Conservation (phyloP, 2,113 vertebrate species). For the Montifringilla adamsi region DNA sequence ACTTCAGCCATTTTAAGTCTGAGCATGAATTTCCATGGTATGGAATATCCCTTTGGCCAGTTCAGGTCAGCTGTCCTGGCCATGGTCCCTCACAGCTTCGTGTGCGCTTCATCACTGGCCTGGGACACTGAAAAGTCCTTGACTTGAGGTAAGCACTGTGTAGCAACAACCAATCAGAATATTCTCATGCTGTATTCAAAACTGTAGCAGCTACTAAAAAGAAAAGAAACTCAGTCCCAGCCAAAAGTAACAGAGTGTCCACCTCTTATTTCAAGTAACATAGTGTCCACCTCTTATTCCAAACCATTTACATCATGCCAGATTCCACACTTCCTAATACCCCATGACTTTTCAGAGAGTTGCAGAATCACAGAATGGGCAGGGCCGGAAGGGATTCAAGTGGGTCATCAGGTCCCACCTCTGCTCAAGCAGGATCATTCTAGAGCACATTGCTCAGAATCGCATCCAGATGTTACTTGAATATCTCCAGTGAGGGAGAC, state of each 20-base stretch:
- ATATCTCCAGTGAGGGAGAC: background rate
- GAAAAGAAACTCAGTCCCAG: background rate
- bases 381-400: background rate
- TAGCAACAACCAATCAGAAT: background rate
- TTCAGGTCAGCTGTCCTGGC: background rate
- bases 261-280: background rate
- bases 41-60: background rate
- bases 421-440: background rate
- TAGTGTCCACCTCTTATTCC: background rate
- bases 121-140: background rate
- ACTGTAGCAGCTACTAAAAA: background rate
- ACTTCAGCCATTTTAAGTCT: accelerated
- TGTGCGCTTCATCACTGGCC: background rate
- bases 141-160: background rate
- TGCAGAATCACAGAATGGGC: background rate
- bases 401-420: background rate
- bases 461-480: background rate
- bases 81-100: background rate
- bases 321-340: background rate
- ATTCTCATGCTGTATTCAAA: background rate
- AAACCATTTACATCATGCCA: background rate
- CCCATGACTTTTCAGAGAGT: background rate
- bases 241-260: background rate
- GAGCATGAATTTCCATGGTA: accelerated
- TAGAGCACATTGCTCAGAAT: background rate